Evolutionary conservation across 2,113 vertebrate species (phyloP).

Genomic region (Apaloderma vittatum): DNA sequence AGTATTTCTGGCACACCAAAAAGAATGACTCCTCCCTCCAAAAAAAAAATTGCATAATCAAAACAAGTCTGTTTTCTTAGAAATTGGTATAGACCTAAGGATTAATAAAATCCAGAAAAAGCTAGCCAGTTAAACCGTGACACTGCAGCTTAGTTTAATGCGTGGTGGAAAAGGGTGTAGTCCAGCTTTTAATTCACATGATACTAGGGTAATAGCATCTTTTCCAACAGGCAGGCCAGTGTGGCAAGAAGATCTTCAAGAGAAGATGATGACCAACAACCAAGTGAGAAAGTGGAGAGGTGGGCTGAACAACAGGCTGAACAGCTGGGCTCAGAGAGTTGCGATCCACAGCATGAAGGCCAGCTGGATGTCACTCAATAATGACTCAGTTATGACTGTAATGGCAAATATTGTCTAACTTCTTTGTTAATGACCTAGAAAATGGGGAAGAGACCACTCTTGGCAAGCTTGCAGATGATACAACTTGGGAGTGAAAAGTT

Average conservation of each 20-base stretch:
- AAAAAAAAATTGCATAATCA: background rate
- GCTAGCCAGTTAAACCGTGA: background rate
- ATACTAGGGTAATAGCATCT: background rate
- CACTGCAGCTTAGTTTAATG: background rate
- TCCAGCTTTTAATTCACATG: background rate
- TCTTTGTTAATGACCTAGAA: background rate
- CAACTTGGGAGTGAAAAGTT: background rate
- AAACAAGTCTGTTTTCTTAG: slow-evolving; percentile 25
- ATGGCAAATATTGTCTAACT: background rate
- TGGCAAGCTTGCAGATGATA: background rate
- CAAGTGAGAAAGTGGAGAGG: background rate
- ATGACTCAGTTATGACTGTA: background rate
- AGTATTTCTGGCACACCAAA: background rate
- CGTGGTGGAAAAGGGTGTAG: background rate
- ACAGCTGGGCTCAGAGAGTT: background rate
- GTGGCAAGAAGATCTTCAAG: background rate
- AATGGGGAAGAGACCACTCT: background rate
- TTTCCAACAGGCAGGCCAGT: background rate
- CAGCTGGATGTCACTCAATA: background rate
- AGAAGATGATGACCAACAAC: background rate
- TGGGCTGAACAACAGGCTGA: background rate
- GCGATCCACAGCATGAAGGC: background rate
- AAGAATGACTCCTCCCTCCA: background rate
- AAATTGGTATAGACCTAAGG: background rate
- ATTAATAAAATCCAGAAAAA: background rate